Evolutionary conservation across 1,140 invertebrate genomes (phyloP), one percentile per base, ranked within the genome.

Genomic region (Elymnias hypermnestra): DNA sequence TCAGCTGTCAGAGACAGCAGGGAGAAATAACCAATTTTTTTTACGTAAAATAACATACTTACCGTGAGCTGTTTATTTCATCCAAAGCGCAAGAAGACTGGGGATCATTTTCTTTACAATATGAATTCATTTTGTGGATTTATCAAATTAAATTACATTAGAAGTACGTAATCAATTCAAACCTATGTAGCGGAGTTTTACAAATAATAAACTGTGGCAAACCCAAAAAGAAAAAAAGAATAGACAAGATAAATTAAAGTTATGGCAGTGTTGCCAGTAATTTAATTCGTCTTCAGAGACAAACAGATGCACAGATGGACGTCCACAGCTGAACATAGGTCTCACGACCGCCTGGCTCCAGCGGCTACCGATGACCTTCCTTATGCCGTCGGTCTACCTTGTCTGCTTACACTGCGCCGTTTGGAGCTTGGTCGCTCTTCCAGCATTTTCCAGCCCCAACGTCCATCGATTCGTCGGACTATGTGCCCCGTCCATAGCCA

Each of bases 1-100:
- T 83, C 76, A 83, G 75, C 79, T 83, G 79, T 81, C 79, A 83
- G 12, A 25, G 25, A 53, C 57, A 65, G 25, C 51, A 53, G 53
- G 19, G 21, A 2, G 5, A 5, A 37, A 28, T 13, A 43, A 3
- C 9, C 17, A 12, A n/a, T n/a, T n/a, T n/a, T n/a, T 31, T 44
- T 31, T 31, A 33, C n/a, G 18, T 13, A 35, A 45, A 45, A 22
- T 39, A 45, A 8, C 25, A 7, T 5, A 52, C 50, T 70, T 61
- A 83, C 76, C 73, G 59, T 25, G 74, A 68, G 55, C 63, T 81
- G 28, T 70, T 67, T 8, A 50, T 26, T 13, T 66, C 63, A 44
- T 76, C 72, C 9, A 37, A n/a, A 18, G 23, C 29, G 9, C 51
- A 55, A 17, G 66, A 42, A 37, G 49, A 37, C 25, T 43, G 53